Base-by-base conservation (phyloP, 2,888 invertebrate species). In the Drosophila pseudotakahashii region DNA sequence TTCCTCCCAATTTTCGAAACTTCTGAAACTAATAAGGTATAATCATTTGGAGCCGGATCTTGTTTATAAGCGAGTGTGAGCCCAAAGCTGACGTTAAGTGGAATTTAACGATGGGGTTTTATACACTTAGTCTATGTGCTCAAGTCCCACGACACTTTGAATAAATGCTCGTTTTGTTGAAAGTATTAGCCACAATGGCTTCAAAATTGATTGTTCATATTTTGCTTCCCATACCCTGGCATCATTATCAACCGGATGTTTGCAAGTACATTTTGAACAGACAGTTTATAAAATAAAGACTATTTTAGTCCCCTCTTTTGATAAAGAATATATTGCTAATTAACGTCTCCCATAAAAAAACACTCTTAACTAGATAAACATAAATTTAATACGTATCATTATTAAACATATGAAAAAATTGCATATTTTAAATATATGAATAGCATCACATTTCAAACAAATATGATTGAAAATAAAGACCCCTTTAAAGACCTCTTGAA, bases 31-130 rank as follows among this genome's bases (percentile, higher is more conserved):
- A 2, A 53, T 14, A 54, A 39, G 47, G 32, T 23, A 23, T 36
- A 32, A 54, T 32, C 23, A 54, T 32, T 16, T 5, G n/a, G 3
- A 59, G 10, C 32, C 41, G 59, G 59, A 59, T 54, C 41, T 51
- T 54, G 1, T 14, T 1, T 7, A 32, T 54, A 41, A 59, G 32
- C 55, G 2, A 3, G 13, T 32, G 39, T 14, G 3, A 54, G 11
- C n/a, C n/a, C 26, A 19, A 16, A 19, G 19, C 30, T 41, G 39
- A 9, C 54, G 19, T n/a, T 54, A 53, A 59, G 39, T 53, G 54
- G 39, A 19, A 9, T 39, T 54, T 26, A 53, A 37, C 11, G 36
- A 50, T 36, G 48, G 16, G 13, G 23, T 16, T 26, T 10, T 16
- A 10, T 10, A 13, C 13, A 13, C 36, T 57, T 55, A 55, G 34